Percentiles rank a stretch among this genome's conserved stretches.
Conservation (phyloP, 1,140 invertebrate species). For the Tenebrio molitor region DNA sequence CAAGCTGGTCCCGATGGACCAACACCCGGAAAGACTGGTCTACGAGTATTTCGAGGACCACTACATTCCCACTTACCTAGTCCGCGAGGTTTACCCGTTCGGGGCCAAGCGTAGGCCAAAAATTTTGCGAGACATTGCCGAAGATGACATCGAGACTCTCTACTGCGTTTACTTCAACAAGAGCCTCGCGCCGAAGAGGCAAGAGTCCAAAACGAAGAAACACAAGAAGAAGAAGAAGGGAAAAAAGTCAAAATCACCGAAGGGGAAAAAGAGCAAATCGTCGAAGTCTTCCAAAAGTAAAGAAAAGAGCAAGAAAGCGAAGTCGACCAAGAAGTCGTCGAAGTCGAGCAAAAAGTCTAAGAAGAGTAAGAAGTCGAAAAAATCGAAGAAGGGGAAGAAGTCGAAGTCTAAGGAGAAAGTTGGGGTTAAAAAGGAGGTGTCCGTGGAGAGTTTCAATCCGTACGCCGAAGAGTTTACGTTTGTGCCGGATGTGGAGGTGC, state of each 20-base stretch:
- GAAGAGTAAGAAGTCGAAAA: not conserved
- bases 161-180: slow-evolving; percentile 46
- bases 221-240: slow-evolving; percentile 15
- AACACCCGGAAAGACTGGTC: slow-evolving; percentile 33
- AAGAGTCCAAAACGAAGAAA: not conserved
- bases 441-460: slow-evolving; percentile 5
- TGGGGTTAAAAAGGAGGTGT: slow-evolving; percentile 4
- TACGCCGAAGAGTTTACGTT: not conserved
- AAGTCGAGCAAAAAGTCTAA: slow-evolving; percentile 10
- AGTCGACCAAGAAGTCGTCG: not conserved
- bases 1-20: not conserved
- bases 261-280: no score
- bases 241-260: not conserved
- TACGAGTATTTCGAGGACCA: slow-evolving; percentile 55
- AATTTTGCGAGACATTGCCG: slow-evolving; percentile 14
- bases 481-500: not conserved
- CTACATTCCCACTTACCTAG: slow-evolving; percentile 45
- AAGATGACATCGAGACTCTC: not conserved
- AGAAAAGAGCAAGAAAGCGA: not conserved
- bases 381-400: slow-evolving; percentile 1
- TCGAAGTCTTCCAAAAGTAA: no score
- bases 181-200: not conserved
- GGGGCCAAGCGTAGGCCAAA: slow-evolving; percentile 35
- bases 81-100: not conserved
- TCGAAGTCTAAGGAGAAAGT: slow-evolving; percentile 2